These are phyloP conservation scores for Atta colombica DNA, from an alignment of 1,140 invertebrate genomes.

Conservation along the genomic window DNA sequence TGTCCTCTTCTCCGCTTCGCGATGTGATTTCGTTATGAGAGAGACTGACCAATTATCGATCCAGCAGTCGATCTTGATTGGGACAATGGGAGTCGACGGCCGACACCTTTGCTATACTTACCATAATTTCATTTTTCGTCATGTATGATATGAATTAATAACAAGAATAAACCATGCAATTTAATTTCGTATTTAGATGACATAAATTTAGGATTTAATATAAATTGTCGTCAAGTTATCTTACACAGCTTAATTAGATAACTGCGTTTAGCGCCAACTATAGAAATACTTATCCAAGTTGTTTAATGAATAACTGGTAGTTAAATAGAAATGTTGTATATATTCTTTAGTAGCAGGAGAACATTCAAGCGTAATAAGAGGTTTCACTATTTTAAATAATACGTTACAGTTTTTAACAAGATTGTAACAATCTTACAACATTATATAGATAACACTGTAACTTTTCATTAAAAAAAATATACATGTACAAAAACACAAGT, in stretches of 20 bases:
- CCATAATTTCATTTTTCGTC: background rate
- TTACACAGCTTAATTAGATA: background rate
- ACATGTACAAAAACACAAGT: background rate
- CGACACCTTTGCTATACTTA: background rate
- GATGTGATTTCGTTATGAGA: background rate
- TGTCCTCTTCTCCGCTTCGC: slow-evolving; percentile 18
- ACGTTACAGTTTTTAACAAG: background rate
- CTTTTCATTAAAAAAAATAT: background rate
- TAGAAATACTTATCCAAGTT: background rate
- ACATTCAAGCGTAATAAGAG: background rate
- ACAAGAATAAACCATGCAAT: background rate
- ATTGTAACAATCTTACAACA: background rate
- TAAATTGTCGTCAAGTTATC: background rate
- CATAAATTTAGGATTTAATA: background rate
- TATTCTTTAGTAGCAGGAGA: background rate
- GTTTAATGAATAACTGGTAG: background rate
- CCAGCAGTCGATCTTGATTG: slow-evolving; percentile 35
- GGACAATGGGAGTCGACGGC: background rate
- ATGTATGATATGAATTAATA: slow-evolving; percentile 3
- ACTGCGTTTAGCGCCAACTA: background rate
- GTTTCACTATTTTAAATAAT: background rate
- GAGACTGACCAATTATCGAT: slow-evolving; percentile 34
- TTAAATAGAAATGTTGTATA: background rate
- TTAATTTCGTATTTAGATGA: slow-evolving; percentile 8
- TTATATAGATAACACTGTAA: background rate